Evolutionary conservation across 2,797 vertebrate genomes (phyloP).

Genomic region (Melanotaenia maccullochi): DNA sequence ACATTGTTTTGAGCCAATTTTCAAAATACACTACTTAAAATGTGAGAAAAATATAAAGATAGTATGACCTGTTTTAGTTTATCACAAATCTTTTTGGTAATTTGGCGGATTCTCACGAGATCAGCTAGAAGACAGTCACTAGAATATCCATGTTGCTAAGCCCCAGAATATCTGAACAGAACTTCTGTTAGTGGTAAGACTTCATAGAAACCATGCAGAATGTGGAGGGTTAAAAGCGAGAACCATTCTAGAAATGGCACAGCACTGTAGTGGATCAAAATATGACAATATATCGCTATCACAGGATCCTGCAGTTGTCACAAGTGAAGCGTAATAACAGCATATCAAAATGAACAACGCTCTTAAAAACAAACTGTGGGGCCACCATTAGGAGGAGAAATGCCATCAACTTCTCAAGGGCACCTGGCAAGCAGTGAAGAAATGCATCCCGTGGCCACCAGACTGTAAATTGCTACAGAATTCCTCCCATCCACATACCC

Average conservation of each 20-base stretch:
- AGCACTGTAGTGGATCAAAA: background rate
- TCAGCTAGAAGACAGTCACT: background rate
- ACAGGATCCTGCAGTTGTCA: background rate
- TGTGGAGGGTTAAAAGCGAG: background rate
- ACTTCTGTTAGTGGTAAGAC: conserved; percentile 1
- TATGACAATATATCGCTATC: background rate
- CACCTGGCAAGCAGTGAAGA: conserved; percentile 16
- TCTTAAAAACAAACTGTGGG: conserved; percentile 3
- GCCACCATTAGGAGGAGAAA: conserved; percentile 28
- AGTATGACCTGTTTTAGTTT: background rate
- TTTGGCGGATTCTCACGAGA: background rate
- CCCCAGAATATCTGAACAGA: background rate
- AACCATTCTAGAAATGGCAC: background rate
- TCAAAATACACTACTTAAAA: background rate
- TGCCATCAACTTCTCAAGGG: conserved; percentile 33
- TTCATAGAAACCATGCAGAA: background rate
- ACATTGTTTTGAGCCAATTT: background rate
- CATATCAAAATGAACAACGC: conserved; percentile 14
- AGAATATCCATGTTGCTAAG: background rate
- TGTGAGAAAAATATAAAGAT: background rate
- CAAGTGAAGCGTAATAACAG: background rate
- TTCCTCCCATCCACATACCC: conserved; percentile 15
- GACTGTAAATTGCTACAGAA: conserved; percentile 42
- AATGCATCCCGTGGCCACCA: conserved; percentile 24
- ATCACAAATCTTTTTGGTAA: background rate